A percentile compares a stretch with the other conserved stretches of the same genome.
Conservation (phyloP, 1,140 invertebrate genomes). For the Amphibalanus amphitrite region DNA sequence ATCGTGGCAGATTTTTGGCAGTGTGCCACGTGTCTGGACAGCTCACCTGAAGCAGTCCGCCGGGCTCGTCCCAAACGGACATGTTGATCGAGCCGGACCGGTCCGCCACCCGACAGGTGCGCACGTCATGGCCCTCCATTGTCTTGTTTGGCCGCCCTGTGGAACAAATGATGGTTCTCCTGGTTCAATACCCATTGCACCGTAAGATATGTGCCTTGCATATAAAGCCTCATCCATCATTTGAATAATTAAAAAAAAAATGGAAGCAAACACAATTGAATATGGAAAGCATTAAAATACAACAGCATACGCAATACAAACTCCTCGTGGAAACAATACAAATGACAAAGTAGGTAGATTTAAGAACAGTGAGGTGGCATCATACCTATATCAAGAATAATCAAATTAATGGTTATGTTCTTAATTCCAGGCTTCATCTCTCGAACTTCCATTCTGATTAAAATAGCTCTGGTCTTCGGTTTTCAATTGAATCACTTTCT, state of each 20-base stretch:
- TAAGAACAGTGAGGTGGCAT: conserved; percentile 23
- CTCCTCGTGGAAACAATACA: neutral
- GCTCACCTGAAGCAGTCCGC: conserved; percentile 45
- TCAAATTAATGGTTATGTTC: conserved; percentile 67
- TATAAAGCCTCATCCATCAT: neutral
- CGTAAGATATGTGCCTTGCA: no score
- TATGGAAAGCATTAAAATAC: conserved; percentile 7
- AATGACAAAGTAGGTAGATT: neutral
- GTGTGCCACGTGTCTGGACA: neutral
- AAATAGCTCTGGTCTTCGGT: no score
- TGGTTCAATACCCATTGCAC: no score
- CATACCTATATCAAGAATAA: conserved; percentile 79
- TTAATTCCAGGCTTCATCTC: conserved; percentile 17
- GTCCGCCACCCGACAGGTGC: conserved; percentile 87
- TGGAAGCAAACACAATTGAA: conserved; percentile 5
- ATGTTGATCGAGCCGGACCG: conserved; percentile 78
- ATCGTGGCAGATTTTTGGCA: no score
- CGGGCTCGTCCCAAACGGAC: conserved; percentile 89
- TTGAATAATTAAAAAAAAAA: conserved; percentile 6
- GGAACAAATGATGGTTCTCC: neutral
- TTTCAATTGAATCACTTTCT: no score
- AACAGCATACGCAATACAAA: neutral
- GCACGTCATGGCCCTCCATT: conserved; percentile 83
- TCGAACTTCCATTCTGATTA: conserved; percentile 7
- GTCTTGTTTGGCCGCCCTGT: conserved; percentile 53